These are phyloP conservation scores for Euglossa dilemma DNA, from an alignment of 1,140 invertebrate genomes.

Conservation along the genomic window DNA sequence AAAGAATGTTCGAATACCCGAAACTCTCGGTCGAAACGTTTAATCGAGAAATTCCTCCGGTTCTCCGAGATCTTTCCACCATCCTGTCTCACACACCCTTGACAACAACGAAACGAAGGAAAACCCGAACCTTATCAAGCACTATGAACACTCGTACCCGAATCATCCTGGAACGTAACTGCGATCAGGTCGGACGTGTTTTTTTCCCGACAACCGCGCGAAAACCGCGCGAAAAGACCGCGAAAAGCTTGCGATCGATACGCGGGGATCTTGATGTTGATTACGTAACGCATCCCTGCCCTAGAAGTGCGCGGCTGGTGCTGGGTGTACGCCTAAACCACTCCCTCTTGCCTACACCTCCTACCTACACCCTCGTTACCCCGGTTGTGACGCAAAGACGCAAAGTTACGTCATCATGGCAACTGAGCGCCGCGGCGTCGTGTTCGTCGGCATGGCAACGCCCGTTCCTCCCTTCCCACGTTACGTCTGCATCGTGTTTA, in stretches of 20 bases:
- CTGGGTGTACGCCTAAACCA: slow-evolving; percentile 35
- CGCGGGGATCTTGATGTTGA: slow-evolving; percentile 41
- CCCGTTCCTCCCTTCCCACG: slow-evolving; percentile 35
- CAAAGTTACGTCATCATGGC: slow-evolving; percentile 71
- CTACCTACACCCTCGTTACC: slow-evolving; percentile 29
- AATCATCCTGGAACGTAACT: too few species aligned
- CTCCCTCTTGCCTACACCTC: slow-evolving; percentile 21
- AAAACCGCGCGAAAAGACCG: too few species aligned
- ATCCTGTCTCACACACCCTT: too few species aligned
- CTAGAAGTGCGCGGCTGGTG: slow-evolving; percentile 52
- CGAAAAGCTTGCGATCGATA: slow-evolving; percentile 56
- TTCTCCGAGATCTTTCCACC: too few species aligned
- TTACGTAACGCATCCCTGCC: slow-evolving; percentile 65
- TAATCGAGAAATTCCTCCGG: too few species aligned
- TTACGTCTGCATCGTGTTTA: slow-evolving; percentile 55
- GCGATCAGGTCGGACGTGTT: neutral
- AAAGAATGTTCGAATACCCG: too few species aligned
- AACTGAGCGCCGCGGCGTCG: slow-evolving; percentile 46
- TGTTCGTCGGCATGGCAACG: slow-evolving; percentile 70
- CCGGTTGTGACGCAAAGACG: slow-evolving; percentile 71
- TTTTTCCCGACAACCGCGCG: neutral
- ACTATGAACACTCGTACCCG: too few species aligned
- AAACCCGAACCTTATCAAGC: too few species aligned
- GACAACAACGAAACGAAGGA: too few species aligned
- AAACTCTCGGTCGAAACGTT: too few species aligned